Percentiles rank a stretch among this genome's conserved stretches.
These are phyloP conservation scores for Danio choprae DNA, from an alignment of 2,797 vertebrate genomes.

Conservation along the genomic window DNA sequence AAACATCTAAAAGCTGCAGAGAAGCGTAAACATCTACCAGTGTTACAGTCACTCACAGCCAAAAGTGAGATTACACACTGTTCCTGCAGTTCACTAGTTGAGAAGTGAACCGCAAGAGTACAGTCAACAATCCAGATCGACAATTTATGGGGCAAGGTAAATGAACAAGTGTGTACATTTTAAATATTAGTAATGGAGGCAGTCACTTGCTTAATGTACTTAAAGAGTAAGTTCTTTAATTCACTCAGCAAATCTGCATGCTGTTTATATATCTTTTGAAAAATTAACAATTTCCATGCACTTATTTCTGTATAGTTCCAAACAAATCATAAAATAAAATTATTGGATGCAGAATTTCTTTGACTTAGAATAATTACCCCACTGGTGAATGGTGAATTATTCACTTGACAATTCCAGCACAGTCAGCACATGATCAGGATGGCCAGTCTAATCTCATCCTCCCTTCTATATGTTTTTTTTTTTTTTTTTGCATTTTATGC, in stretches of 20 bases:
- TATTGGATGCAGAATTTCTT: neutral
- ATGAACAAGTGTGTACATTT: neutral
- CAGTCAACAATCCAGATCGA: neutral
- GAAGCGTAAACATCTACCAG: slow-evolving; percentile 77
- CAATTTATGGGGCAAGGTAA: neutral
- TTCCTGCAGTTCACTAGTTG: slow-evolving; percentile 21
- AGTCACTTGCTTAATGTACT: neutral
- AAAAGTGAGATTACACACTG: slow-evolving; percentile 11
- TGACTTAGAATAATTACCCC: neutral
- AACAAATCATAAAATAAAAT: neutral
- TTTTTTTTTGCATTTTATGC: slow-evolving; percentile 46
- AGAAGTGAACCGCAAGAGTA: neutral
- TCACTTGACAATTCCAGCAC: slow-evolving; percentile 86
- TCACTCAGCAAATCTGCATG: neutral
- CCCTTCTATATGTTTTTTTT: slow-evolving; percentile 37
- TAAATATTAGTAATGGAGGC: neutral
- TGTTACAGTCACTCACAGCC: slow-evolving; percentile 66
- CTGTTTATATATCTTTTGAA: neutral
- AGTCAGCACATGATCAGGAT: slow-evolving; percentile 79
- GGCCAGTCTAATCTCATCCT: slow-evolving; percentile 67
- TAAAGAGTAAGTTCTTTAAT: neutral
- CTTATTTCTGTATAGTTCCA: neutral
- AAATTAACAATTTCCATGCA: neutral
- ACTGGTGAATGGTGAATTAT: slow-evolving; percentile 15
- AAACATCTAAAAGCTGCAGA: slow-evolving; percentile 74